Evolutionary conservation across 1,140 invertebrate species (phyloP), one percentile per base, ranked within the genome.

Genomic region (Vanessa atalanta): DNA sequence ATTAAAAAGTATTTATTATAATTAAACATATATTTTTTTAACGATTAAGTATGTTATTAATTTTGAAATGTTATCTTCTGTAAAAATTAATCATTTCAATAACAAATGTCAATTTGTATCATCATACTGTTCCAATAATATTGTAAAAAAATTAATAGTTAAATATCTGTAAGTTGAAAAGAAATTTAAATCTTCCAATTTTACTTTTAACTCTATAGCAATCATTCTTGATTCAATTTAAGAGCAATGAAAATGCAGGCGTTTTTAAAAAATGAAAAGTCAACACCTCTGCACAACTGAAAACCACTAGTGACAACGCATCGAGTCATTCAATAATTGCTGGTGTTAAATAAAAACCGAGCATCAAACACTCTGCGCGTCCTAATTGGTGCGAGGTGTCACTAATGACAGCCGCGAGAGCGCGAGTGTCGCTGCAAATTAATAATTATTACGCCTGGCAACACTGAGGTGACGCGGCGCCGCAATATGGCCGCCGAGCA

Each of bases 361-460:
- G 80, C 85, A 84, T 86, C 85, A 88, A 89, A 89, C 82, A 86
- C 86, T 84, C 81, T 79, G 83, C 83, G 87, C 85, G 79, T 86
- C 83, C 85, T 91, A 91, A 91, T 91, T 91, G 89, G 89, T 86
- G 87, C 84, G 88, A 91, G 89, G 89, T 91, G 89, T 91, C 88
- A 84, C 86, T 89, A 90, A 90, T 90, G 88, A 91, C 85, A 90
- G 80, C 79, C 84, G 78, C 81, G 86, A 86, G 86, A 86, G 84
- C 86, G 85, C 84, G 81, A 85, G 80, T 83, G 81, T 79, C 83
- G 85, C 79, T 87, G 89, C 87, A 89, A 89, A 91, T 90, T 91
- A 91, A 89, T 90, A 91, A 92, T 92, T 90, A 92, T 92, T 83
- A 84, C 88, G 89, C 85, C 81, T 89, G 88, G 88, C 85, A 89